A percentile compares a stretch with the other conserved stretches of the same genome.
phyloP scores from a whole-genome alignment of 2,113 vertebrate species.

The Alethe diademata region DNA sequence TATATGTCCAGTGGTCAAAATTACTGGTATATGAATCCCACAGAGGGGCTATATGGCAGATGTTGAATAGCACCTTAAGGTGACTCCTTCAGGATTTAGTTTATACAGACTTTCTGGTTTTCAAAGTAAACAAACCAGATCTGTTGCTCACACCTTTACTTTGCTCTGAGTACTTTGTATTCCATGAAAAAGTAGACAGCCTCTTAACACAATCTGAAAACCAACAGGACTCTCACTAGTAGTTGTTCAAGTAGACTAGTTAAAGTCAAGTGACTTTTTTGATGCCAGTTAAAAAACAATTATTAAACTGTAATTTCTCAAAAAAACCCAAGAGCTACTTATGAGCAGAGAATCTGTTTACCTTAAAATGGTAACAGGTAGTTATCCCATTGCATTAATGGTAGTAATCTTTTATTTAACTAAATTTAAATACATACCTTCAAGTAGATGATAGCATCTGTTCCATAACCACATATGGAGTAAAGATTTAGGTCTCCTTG shows the following conservation, averaged over 20 bases:
- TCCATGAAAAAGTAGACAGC: background rate
- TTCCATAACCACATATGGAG: conserved; percentile 94
- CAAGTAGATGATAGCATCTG: conserved; percentile 92
- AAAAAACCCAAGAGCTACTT: background rate
- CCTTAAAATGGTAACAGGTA: background rate
- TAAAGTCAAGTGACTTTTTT: background rate
- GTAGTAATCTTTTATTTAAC: background rate
- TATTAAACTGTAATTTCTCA: background rate
- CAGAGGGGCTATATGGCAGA: background rate
- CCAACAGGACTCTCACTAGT: background rate
- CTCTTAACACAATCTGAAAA: background rate
- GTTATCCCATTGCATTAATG: background rate
- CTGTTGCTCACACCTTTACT: background rate
- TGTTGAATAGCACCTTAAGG: background rate
- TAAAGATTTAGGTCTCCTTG: conserved; percentile 96
- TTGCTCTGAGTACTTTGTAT: background rate
- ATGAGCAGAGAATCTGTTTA: background rate
- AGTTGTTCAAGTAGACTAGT: background rate
- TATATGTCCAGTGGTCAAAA: background rate
- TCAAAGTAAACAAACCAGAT: background rate
- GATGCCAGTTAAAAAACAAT: background rate
- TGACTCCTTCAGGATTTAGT: background rate
- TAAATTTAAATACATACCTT: conserved; percentile 79
- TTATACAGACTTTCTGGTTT: background rate
- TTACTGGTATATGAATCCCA: background rate